Conservation (phyloP, 2,888 invertebrate genomes). For the Drosophila subquinaria region DNA sequence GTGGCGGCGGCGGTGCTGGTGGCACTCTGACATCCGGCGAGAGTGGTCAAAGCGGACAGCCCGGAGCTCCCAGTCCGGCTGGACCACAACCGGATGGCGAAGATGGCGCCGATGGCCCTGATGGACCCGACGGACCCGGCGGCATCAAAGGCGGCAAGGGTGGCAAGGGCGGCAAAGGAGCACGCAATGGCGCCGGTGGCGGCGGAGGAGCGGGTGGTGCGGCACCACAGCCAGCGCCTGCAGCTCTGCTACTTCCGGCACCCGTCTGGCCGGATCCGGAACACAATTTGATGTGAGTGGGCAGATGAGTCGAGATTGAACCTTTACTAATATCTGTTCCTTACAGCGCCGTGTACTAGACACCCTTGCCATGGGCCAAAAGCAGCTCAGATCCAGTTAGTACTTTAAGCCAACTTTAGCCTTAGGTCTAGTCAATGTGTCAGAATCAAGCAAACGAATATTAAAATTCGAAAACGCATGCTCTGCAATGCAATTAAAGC, state of each 20-base stretch:
- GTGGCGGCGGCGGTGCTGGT: constrained; percentile 72
- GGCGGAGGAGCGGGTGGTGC: constrained; percentile 73
- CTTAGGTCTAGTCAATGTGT: constrained; percentile 67
- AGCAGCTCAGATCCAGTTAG: constrained; percentile 2
- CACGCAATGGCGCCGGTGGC: constrained; percentile 73
- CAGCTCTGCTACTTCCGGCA: constrained; percentile 53
- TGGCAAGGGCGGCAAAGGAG: constrained; percentile 82
- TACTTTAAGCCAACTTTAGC: constrained; percentile 29
- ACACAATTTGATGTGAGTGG: constrained; percentile 58
- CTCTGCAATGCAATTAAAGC: constrained; percentile 25
- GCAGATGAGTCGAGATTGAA: not conserved
- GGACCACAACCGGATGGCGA: constrained; percentile 72
- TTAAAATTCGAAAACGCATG: constrained; percentile 68
- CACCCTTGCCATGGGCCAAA: constrained; percentile 1
- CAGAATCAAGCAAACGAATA: constrained; percentile 75
- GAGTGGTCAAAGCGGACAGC: constrained; percentile 60
- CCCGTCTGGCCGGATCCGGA: constrained; percentile 69
- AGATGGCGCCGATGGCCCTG: constrained; percentile 76
- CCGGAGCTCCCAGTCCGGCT: constrained; percentile 68
- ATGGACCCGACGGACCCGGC: constrained; percentile 75
- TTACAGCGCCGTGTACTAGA: constrained; percentile 53
- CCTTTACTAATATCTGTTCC: constrained; percentile 1
- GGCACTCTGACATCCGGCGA: constrained; percentile 68
- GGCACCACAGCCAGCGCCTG: constrained; percentile 53
- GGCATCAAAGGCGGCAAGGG: constrained; percentile 78